phyloP scores from a whole-genome alignment of 2,113 vertebrate species.

The Tragelaphus imberbis region DNA sequence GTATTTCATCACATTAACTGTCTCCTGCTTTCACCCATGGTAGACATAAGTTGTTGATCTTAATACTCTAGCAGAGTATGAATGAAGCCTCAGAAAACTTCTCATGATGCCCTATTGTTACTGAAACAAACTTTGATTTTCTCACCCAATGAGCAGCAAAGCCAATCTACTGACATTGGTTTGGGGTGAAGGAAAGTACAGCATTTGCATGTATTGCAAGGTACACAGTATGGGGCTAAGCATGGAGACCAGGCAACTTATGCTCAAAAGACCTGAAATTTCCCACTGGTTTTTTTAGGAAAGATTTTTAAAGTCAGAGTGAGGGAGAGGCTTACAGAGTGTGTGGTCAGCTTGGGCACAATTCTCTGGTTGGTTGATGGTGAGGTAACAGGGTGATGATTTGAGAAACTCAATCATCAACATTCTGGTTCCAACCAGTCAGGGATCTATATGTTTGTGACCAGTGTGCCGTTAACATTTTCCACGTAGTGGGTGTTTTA shows the following conservation, averaged over 20 bases:
- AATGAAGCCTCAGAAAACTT: neutral
- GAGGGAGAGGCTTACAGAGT: neutral
- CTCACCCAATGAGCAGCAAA: neutral
- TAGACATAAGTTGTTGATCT: neutral
- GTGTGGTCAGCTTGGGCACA: neutral
- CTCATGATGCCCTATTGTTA: neutral
- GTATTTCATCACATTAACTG: neutral
- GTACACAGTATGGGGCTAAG: neutral
- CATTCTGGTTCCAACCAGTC: neutral
- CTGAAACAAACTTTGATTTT: neutral
- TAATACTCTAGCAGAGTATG: neutral
- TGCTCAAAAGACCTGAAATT: neutral
- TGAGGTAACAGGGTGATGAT: neutral
- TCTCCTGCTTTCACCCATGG: neutral
- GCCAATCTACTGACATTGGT: neutral
- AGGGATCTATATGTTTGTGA: neutral
- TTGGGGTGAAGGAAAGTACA: neutral
- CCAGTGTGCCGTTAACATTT: neutral
- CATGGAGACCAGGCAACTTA: neutral
- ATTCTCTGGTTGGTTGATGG: neutral
- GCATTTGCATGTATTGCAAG: rapidly evolving
- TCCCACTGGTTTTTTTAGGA: neutral
- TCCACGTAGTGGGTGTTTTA: neutral
- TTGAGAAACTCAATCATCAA: neutral
- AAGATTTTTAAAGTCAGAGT: neutral